Conservation (phyloP, 1,140 invertebrate genomes). For the Agraylea sexmaculata region DNA sequence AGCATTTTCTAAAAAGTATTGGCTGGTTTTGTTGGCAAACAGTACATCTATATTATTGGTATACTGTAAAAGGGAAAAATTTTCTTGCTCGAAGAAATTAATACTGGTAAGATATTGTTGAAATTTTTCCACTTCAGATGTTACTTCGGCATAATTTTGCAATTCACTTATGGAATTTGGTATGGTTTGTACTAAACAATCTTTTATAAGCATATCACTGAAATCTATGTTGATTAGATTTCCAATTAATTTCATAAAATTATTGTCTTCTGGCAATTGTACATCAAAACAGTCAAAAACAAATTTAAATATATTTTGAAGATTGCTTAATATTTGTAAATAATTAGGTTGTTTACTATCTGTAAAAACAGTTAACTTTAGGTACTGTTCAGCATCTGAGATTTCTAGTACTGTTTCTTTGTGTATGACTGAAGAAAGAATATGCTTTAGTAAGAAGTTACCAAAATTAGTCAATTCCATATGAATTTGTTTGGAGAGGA, state of each 20-base stretch:
- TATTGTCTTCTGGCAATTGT: constrained; percentile 34
- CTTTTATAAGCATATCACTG: constrained; percentile 52
- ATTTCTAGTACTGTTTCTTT: constrained; percentile 35
- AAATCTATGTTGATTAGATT: constrained; percentile 48
- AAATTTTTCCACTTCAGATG: constrained; percentile 52
- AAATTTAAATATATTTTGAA: constrained; percentile 47
- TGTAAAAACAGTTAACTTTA: constrained; percentile 34
- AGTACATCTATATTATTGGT: constrained; percentile 63
- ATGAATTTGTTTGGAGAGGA: constrained; percentile 34
- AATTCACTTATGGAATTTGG: constrained; percentile 61
- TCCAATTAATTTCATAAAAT: constrained; percentile 51
- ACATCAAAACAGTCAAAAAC: constrained; percentile 46
- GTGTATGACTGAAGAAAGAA: constrained; percentile 44
- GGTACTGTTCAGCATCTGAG: constrained; percentile 29
- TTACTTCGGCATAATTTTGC: constrained; percentile 50
- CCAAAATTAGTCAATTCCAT: constrained; percentile 39
- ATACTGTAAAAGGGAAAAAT: constrained; percentile 50
- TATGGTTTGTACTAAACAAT: constrained; percentile 63
- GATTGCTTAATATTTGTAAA: constrained; percentile 46
- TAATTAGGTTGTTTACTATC: constrained; percentile 40
- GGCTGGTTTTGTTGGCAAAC: constrained; percentile 67
- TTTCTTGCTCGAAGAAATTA: constrained; percentile 42
- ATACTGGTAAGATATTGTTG: constrained; percentile 48
- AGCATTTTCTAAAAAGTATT: constrained; percentile 58
- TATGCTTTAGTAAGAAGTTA: constrained; percentile 37